Conservation (phyloP, 2,113 vertebrate species). For the Grammomys dolichurus region DNA sequence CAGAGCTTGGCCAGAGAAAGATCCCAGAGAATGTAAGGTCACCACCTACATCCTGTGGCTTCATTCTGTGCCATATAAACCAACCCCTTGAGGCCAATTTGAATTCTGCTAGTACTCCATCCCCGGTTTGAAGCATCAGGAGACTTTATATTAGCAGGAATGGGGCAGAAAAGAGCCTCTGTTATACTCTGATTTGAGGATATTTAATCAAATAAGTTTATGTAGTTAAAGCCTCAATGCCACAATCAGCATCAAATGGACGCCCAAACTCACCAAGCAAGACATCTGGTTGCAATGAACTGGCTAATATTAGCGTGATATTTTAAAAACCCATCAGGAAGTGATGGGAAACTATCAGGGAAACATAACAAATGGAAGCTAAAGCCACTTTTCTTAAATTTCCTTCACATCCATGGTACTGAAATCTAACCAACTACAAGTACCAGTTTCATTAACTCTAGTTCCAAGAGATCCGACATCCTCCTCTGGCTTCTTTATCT, state of each 20-base stretch:
- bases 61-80: conserved; percentile 55
- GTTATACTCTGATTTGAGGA: conserved; percentile 67
- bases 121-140: conserved; percentile 43
- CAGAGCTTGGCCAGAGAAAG: conserved; percentile 73
- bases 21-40: conserved; percentile 66
- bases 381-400: conserved; percentile 42
- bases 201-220: conserved; percentile 83
- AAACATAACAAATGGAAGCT: conserved; percentile 54
- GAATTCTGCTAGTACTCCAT: conserved; percentile 62
- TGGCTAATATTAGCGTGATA: conserved; percentile 69
- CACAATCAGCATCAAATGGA: conserved; percentile 73
- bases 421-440: conserved; percentile 10
- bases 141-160: conserved; percentile 40
- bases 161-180: conserved; percentile 12
- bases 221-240: conserved; percentile 68
- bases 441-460: neutral
- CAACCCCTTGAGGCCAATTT: conserved; percentile 48
- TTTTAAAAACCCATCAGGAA: conserved; percentile 56
- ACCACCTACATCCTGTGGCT: conserved; percentile 73
- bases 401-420: neutral
- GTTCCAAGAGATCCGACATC: neutral
- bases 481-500: neutral
- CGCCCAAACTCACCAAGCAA: conserved; percentile 59
- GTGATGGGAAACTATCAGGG: neutral
- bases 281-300: conserved; percentile 75